phyloP scores from a whole-genome alignment of 2,113 vertebrate species.

The Gavialis gangeticus region DNA sequence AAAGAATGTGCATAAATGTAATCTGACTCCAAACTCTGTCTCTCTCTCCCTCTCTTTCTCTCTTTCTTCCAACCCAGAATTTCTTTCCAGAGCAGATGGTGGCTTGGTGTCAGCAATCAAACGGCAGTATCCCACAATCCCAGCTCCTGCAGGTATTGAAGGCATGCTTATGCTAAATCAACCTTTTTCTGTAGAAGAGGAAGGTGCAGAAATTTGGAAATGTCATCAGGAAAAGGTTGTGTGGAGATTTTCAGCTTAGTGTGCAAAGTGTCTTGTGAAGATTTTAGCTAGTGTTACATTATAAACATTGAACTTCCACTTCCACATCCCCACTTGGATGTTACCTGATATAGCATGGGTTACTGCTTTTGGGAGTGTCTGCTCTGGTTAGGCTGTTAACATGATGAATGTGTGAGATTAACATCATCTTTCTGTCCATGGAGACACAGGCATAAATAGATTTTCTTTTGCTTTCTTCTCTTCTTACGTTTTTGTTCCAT shows the following conservation, averaged over 20 bases:
- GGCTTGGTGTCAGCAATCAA: constrained; percentile 94
- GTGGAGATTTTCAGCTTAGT: background rate
- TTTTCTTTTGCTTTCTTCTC: background rate
- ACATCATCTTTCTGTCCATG: background rate
- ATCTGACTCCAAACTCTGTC: constrained; percentile 5
- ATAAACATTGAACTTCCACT: background rate
- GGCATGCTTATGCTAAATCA: background rate
- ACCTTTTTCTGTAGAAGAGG: background rate
- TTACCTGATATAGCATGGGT: background rate
- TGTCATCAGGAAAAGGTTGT: background rate
- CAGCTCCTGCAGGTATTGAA: constrained; percentile 93
- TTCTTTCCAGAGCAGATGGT: constrained; percentile 99
- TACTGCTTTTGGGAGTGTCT: background rate
- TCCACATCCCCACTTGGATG: background rate
- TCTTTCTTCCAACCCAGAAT: constrained; percentile 78
- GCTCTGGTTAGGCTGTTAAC: background rate
- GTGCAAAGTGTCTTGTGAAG: background rate
- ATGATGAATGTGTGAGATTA: background rate
- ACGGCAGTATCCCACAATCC: constrained; percentile 89
- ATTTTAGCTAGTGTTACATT: background rate
- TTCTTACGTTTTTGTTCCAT: background rate
- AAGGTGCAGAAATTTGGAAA: background rate
- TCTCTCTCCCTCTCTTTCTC: background rate
- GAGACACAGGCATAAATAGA: background rate
- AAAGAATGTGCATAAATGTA: background rate